A percentile compares a stretch with the other conserved stretches of the same genome.
phyloP scores from a whole-genome alignment of 2,888 invertebrate genomes.

The Lithophane semibrunnea region DNA sequence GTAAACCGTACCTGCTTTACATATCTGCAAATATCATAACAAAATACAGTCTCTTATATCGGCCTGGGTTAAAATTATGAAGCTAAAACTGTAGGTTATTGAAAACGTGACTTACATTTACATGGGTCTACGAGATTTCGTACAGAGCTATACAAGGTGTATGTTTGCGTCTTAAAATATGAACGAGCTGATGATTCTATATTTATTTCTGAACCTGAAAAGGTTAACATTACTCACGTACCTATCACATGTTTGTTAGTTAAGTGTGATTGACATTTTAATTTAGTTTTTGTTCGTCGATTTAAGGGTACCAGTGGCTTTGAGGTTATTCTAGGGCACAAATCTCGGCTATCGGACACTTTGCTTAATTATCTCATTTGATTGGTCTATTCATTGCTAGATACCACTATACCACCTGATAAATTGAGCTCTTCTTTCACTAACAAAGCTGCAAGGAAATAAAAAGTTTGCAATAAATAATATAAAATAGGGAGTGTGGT shows the following conservation, averaged over 20 bases:
- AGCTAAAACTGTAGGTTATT: constrained; percentile 90
- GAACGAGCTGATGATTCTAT: constrained; percentile 27
- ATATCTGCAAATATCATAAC: constrained; percentile 84
- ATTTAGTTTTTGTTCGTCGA: constrained; percentile 6
- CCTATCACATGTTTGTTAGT: background rate
- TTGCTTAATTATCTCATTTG: background rate
- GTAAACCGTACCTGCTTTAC: constrained; percentile 72
- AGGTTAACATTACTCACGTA: constrained; percentile 2
- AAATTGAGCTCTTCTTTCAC: constrained; percentile 21
- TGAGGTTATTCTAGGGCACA: background rate
- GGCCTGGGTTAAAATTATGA: constrained; percentile 89
- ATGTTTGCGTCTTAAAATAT: constrained; percentile 42
- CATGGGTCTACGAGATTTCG: constrained; percentile 85
- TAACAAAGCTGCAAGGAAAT: constrained; percentile 31
- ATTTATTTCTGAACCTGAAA: constrained; percentile 29
- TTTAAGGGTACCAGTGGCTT: constrained; percentile 4
- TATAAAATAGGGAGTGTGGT: constrained; percentile 58
- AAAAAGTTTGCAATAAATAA: constrained; percentile 49
- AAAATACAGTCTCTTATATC: constrained; percentile 89
- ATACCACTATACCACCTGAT: constrained; percentile 1
- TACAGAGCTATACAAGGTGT: constrained; percentile 69
- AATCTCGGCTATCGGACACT: background rate
- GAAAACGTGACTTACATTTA: constrained; percentile 91
- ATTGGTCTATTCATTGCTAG: background rate
- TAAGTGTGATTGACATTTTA: constrained; percentile 35